Evolutionary conservation across 2,113 vertebrate species (phyloP), one percentile per base, ranked within the genome.

Genomic region (Tetrao urogallus): DNA sequence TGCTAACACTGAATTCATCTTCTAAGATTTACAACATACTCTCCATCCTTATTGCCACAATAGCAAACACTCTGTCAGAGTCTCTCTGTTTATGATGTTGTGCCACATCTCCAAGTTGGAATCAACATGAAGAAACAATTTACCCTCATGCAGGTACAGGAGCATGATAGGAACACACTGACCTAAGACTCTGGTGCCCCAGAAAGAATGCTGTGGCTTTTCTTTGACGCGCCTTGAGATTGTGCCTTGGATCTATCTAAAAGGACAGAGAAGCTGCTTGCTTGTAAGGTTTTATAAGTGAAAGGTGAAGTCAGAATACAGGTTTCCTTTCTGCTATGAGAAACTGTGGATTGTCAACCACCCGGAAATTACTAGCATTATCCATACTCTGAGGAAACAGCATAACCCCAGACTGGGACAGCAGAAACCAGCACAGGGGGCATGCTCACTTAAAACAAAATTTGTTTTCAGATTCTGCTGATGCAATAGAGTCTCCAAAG

Each of bases 1-100:
- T 90, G 71, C 88, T 93, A 93, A 91, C 72, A 71, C 60, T 67
- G 72, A 93, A 90, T 88, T 88, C 28, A 86, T 77, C 75, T 83
- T 52, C 72, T 66, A 45, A 93, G 90, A 91, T 88, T 80, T 91
- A 88, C 45, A 91, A 61, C 6, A 8, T 69, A 34, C 78, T 82
- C 24, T 27, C 61, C 27, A 63, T 42, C 40, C 19, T 36, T 73
- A 42, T 30, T 27, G 52, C 42, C 30, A 10, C 43, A 70, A 64
- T 40, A 57, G 70, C 79, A 70, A 13, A 42, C 54, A 10, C 58
- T 47, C 40, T 7, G 28, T 42, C 8, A 2, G 77, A 13, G 43
- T 32, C 21, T 83, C 69, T 61, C 57, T 22, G 30, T 24, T 24
- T 0, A 0, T 1, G 30, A 73, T 32, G 50, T 66, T 45, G 19